A percentile compares a stretch with the other conserved stretches of the same genome.
Conservation (phyloP, 2,113 vertebrate species). For the Burhinus oedicnemus region DNA sequence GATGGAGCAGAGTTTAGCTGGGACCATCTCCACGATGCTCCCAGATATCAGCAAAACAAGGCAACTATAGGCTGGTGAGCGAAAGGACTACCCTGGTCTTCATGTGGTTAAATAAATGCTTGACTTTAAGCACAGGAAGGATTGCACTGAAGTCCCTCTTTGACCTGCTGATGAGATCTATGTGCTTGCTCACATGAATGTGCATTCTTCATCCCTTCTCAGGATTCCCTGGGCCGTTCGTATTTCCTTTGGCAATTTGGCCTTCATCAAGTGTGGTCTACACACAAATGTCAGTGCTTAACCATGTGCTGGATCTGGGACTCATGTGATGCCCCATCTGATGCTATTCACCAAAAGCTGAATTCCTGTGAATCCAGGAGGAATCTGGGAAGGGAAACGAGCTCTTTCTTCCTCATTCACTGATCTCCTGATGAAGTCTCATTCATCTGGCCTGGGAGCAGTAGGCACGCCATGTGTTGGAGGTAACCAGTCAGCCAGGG, state of each 20-base stretch:
- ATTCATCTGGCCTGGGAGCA: slow-evolving; percentile 6
- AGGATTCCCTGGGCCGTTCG: neutral
- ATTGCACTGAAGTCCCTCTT: neutral
- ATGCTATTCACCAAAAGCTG: neutral
- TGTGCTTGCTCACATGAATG: neutral
- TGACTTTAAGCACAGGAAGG: neutral
- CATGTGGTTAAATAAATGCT: neutral
- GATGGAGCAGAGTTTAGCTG: neutral
- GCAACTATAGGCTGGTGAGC: neutral
- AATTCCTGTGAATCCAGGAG: neutral
- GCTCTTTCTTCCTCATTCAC: neutral
- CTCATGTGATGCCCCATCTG: fast-evolving
- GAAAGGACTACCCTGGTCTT: neutral
- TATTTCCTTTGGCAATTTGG: neutral
- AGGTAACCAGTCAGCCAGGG: neutral
- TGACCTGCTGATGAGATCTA: neutral
- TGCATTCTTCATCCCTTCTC: neutral
- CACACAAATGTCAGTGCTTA: neutral
- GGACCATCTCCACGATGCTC: neutral
- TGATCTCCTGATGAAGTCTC: slow-evolving; percentile 20
- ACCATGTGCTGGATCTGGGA: neutral
- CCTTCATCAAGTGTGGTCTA: neutral
- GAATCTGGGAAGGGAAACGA: neutral
- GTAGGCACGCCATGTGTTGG: neutral
- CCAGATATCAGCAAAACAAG: neutral